Base-by-base conservation (phyloP, 2,888 invertebrate genomes). In the Gymnoscelis rufifasciata region DNA sequence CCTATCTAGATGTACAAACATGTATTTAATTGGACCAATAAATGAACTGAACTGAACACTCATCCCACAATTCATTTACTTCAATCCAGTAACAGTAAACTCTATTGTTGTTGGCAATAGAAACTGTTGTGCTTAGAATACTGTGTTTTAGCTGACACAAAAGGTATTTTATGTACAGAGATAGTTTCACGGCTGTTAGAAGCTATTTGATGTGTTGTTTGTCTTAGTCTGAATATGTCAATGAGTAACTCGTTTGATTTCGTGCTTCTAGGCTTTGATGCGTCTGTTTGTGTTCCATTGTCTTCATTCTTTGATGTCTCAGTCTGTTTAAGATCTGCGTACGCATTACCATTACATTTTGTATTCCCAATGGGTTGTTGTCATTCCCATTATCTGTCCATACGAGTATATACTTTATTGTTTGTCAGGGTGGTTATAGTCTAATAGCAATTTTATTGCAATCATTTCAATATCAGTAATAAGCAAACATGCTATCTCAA, bases 251-350 rank as follows among this genome's bases (percentile, higher is more conserved):
- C 24, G 13, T 43, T 36, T 31, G 26, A 40, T 28, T 47, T 14
- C 42, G 38, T 42, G 13, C 13, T 41, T 36, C 11, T 47, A 15
- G 19, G 10, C 39, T 47, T 47, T 47, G 39, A 43, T 35, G 38
- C 31, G 28, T 33, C 10, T 43, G 43, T 30, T 43, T 35, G n/a
- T 42, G 23, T 43, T 43, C 35, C 19, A 38, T 37, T 27, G n/a
- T 31, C 31, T 8, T 4, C 11, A 30, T 38, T 30, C 30, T 39
- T 36, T 36, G 39, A 43, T 36, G 27, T 14, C 7, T 14, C 23
- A 33, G 19, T 33, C 15, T 15, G 19, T 37, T 24, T 7, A 12
- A 10, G 13, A 14, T 35, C 14, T 15, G 14, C n/a, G 5, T 33
- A 11, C 10, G 26, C 7, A 6, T 26, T 26, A 19, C 19, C 5